phyloP scores from a whole-genome alignment of 2,113 vertebrate species.

The Physeter macrocephalus region DNA sequence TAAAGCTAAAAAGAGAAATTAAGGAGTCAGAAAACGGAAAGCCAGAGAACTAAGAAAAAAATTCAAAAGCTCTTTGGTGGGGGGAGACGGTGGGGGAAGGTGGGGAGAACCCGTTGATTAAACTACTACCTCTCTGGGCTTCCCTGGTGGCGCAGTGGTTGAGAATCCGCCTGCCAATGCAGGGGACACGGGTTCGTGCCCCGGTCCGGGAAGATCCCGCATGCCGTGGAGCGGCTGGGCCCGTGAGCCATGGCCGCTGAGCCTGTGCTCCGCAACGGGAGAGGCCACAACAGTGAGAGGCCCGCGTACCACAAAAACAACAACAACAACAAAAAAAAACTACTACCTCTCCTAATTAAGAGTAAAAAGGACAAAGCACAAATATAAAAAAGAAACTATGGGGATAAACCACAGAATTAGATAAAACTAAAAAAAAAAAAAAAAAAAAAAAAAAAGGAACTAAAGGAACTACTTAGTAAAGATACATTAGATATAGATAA shows the following conservation, averaged over 20 bases:
- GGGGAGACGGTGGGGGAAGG: neutral
- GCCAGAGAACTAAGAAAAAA: neutral
- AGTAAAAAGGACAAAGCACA: slow-evolving; percentile 23
- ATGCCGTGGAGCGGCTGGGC: no score
- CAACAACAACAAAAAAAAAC: no score
- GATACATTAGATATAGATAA: slow-evolving; percentile 16
- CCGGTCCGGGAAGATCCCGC: no score
- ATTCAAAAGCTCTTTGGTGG: neutral
- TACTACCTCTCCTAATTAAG: neutral
- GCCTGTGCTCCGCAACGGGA: no score
- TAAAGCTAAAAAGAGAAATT: neutral
- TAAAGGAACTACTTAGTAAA: neutral
- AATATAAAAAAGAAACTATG: neutral
- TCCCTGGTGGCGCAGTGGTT: no score
- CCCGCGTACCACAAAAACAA: no score
- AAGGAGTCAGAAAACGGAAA: neutral
- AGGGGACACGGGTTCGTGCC: no score
- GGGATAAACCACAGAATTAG: neutral
- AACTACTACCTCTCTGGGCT: neutral
- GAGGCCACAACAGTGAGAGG: no score
- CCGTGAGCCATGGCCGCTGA: no score
- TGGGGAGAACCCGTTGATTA: neutral
- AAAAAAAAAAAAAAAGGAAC: no score
- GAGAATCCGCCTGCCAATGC: no score
- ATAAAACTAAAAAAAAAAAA: neutral